Evolutionary conservation across 2,888 invertebrate species (phyloP).

Genomic region (Lasioglossum oenotherae): DNA sequence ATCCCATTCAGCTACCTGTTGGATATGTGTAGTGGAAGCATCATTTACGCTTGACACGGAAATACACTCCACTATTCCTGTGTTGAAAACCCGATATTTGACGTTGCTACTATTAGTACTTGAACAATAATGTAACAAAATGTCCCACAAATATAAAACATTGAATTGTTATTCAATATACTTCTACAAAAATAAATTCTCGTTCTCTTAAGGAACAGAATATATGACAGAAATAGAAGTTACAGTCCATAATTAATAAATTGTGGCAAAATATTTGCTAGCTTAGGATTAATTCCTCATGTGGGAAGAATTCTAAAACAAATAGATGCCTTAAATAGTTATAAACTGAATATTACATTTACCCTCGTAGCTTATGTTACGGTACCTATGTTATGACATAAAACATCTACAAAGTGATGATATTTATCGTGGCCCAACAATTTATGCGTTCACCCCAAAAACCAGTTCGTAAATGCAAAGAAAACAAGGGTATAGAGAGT

Average conservation of each 20-base stretch:
- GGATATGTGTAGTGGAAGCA: slow-evolving; percentile 12
- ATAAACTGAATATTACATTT: not conserved
- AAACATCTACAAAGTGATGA: not conserved
- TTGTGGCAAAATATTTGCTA: not conserved
- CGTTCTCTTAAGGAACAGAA: not conserved
- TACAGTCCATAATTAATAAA: not conserved
- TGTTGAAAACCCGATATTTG: not conserved
- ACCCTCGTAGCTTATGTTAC: not conserved
- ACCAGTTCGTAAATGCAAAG: not conserved
- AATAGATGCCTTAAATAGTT: not conserved
- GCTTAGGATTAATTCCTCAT: not conserved
- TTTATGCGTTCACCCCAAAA: not conserved
- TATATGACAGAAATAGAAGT: not conserved
- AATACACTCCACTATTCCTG: not conserved
- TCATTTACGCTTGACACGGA: not conserved
- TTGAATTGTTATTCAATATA: not conserved
- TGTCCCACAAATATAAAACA: not conserved
- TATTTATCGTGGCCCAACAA: not conserved
- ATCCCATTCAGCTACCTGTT: slow-evolving; percentile 17
- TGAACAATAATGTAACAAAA: not conserved
- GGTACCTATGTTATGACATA: not conserved
- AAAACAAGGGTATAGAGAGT: not conserved
- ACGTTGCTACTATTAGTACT: not conserved
- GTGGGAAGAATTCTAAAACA: not conserved
- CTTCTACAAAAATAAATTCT: not conserved